Evolutionary conservation across 2,113 vertebrate genomes (phyloP), one percentile per base, ranked within the genome.

Genomic region (Chionis minor): DNA sequence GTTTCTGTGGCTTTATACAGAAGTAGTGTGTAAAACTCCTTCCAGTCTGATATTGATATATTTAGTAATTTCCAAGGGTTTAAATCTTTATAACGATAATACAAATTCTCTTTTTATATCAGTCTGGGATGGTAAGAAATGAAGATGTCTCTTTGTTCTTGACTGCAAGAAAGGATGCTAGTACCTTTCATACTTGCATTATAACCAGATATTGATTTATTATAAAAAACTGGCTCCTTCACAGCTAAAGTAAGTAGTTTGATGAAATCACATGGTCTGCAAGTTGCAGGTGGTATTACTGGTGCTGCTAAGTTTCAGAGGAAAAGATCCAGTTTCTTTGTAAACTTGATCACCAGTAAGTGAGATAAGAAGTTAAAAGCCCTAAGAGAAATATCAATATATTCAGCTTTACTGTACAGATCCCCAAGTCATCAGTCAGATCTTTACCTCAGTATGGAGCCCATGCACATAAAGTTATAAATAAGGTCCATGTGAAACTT

Each of bases 191-290:
- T 77, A 92, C 49, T 75, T 98, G 74, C 81, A 26, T 66, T 56
- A 67, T 10, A 96, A 97, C 32, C 97, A 97, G 91, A 94, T 96
- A 79, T 78, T 98, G 54, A 98, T 98, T 61, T 97, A 95, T 72
- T 98, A 85, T 0, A 88, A 86, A 96, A 92, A 92, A 95, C 90
- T 0, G 84, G 78, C 2, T 96, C 96, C 52, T 98, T 98, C 75
- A 97, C 97, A 83, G 98, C 97, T 85, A 96, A 97, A 95, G 96
- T 96, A 95, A 79, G 65, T 30, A 21, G 14, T 27, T 33, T 56
- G 27, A 33, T 87, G 71, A 51, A 81, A 61, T 75, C n/a, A 51
- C 15, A 33, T 56, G 26, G 40, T 61, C 30, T 63, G 40, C 30
- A 75, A 6, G 23, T 30, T 44, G 47, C 61, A 81, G 55, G 28